Percentiles rank a stretch among this genome's conserved stretches.
phyloP scores from a whole-genome alignment of 2,797 vertebrate genomes.

The Coluber constrictor region DNA sequence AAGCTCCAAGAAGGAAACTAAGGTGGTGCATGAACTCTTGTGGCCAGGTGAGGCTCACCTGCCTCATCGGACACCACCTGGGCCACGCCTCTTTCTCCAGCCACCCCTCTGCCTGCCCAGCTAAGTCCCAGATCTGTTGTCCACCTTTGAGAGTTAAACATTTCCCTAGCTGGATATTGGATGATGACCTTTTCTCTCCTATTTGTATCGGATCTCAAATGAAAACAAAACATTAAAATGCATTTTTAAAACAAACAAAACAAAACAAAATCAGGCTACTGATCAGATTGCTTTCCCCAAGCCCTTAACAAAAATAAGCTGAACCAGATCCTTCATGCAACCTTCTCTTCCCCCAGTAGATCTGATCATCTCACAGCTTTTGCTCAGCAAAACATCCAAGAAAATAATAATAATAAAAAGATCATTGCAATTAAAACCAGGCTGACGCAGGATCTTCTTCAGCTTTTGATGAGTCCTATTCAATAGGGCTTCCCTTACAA shows the following conservation, averaged over 20 bases:
- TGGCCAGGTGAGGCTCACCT: background rate
- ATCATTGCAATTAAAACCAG: constrained; percentile 23
- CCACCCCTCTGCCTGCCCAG: background rate
- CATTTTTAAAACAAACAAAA: background rate
- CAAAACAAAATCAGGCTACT: background rate
- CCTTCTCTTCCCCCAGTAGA: background rate
- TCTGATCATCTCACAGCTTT: background rate
- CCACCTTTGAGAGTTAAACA: background rate
- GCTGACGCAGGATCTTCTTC: background rate
- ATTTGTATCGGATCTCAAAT: background rate
- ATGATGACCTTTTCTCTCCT: background rate
- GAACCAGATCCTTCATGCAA: background rate
- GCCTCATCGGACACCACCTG: rapidly evolving
- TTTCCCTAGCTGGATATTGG: background rate
- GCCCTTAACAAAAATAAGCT: background rate
- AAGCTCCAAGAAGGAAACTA: background rate
- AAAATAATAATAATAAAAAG: background rate
- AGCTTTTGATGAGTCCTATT: constrained; percentile 28
- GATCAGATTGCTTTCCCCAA: background rate
- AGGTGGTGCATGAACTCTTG: background rate
- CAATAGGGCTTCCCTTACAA: background rate
- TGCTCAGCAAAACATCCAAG: background rate
- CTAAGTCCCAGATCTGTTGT: background rate
- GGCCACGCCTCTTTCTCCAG: background rate
- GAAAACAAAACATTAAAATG: background rate